Base-by-base conservation (phyloP, 2,797 vertebrate species). In the Hirundo rustica region DNA sequence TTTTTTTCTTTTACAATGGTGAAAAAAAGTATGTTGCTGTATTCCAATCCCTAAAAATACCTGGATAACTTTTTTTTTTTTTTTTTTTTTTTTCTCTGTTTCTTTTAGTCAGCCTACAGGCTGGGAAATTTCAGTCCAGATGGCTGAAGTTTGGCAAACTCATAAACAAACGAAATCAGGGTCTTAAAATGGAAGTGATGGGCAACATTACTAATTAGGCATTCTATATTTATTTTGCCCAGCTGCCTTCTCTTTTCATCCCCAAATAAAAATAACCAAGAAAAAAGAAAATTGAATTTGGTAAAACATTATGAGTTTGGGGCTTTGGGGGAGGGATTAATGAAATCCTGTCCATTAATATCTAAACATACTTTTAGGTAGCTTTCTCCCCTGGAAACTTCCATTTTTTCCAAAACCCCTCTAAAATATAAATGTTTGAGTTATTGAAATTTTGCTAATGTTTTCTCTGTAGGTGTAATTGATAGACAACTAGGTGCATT, bases 131-230 rank as follows among this genome's bases (percentile, higher is more conserved):
- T 92, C 66, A 77, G 86, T 79, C 81, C 84, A 96, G 88, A 96
- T 94, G 93, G 85, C 16, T 93, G 66, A 95, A 95, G 80, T 93
- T 90, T 94, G 80, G 71, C 90, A 95, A 93, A 95, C 9, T 90
- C 88, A 73, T 85, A 95, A 95, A 92, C 90, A 95, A 96, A 85
- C 0, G 0, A 92, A 93, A 89, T 87, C 36, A 55, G 26, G 64
- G 72, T 77, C 87, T 95, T 88, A 88, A 93, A 95, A 92, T 90
- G 86, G 71, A 90, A 94, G 60, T 67, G 45, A 90, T 93, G 86
- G 89, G 57, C 81, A 91, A 67, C 10, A 13, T 74, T 91, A 60
- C 71, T 89, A 85, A 92, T 92, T 88, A 91, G 23, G 47, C 25
- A 83, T 85, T 91, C 84, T 92, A 79, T 91, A 82, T 87, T 91